Evolutionary conservation across 2,888 invertebrate species (phyloP).

Genomic region (Ditula angustiorana): DNA sequence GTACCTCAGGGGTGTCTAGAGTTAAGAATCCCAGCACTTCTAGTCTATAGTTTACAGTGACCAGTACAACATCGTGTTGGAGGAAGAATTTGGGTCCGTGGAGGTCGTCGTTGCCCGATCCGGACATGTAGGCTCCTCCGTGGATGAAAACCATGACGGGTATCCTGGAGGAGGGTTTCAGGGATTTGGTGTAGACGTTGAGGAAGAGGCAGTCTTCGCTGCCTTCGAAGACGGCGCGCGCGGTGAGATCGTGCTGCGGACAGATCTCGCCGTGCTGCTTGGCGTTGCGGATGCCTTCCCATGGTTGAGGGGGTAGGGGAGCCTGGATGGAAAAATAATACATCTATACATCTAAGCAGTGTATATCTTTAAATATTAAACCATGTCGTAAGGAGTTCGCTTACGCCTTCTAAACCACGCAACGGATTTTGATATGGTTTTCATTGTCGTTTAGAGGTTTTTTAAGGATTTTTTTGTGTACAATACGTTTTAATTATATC

Average conservation of each 20-base stretch:
- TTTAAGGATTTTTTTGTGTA: too few species aligned
- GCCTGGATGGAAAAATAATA: slow-evolving; percentile 44
- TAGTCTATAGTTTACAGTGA: slow-evolving; percentile 56
- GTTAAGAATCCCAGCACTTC: slow-evolving; percentile 49
- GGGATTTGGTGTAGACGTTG: slow-evolving; percentile 49
- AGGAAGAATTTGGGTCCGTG: slow-evolving; percentile 56
- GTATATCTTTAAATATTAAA: too few species aligned
- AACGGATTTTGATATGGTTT: too few species aligned
- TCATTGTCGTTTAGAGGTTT: too few species aligned
- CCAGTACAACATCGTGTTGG: slow-evolving; percentile 53
- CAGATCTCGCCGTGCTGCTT: slow-evolving; percentile 48
- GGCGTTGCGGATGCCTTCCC: slow-evolving; percentile 50
- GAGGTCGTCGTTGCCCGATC: slow-evolving; percentile 48
- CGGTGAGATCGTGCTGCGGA: slow-evolving; percentile 47
- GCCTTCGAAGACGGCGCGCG: slow-evolving; percentile 43
- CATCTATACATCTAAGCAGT: neutral
- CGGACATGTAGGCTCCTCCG: slow-evolving; percentile 53
- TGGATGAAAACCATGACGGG: slow-evolving; percentile 61
- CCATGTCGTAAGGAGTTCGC: too few species aligned
- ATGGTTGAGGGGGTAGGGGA: slow-evolving; percentile 47
- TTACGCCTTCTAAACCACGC: too few species aligned
- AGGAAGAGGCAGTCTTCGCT: slow-evolving; percentile 52
- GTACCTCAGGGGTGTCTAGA: slow-evolving; percentile 45
- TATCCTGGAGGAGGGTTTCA: slow-evolving; percentile 37
- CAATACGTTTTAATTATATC: too few species aligned